Percentiles rank a stretch among this genome's conserved stretches.
Conservation (phyloP, 2,113 vertebrate species). For the Austrofundulus limnaeus region DNA sequence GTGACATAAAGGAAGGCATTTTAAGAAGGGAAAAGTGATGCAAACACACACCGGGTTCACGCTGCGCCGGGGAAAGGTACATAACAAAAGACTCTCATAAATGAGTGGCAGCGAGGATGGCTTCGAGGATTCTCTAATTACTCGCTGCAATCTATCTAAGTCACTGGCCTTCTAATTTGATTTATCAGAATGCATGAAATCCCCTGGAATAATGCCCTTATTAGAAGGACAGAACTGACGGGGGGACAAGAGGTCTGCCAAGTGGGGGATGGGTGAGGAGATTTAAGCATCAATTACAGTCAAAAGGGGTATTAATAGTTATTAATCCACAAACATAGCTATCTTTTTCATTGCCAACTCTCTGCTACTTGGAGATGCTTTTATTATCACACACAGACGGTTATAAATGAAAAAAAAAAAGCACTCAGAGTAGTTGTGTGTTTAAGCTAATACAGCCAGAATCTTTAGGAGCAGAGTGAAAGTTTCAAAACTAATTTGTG, state of each 20-base stretch:
- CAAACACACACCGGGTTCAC: slow-evolving; percentile 70
- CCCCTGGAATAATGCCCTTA: slow-evolving; percentile 79
- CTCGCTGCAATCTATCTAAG: slow-evolving; percentile 78
- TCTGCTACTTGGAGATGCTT: slow-evolving; percentile 38
- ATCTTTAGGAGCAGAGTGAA: slow-evolving; percentile 8
- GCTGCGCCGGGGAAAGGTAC: slow-evolving; percentile 75
- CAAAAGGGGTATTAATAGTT: slow-evolving; percentile 80
- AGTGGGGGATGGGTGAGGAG: slow-evolving; percentile 62
- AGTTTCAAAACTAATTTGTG: slow-evolving; percentile 2
- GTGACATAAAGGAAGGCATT: slow-evolving; percentile 89
- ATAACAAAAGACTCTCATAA: slow-evolving; percentile 77
- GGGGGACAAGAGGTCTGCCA: slow-evolving; percentile 73
- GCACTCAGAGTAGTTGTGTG: background rate
- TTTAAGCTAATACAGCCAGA: background rate
- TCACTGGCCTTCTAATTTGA: slow-evolving; percentile 81
- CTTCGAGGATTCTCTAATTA: slow-evolving; percentile 83
- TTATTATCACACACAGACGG: slow-evolving; percentile 17
- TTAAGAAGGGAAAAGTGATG: slow-evolving; percentile 68
- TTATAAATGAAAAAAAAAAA: background rate
- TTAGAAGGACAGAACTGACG: slow-evolving; percentile 78
- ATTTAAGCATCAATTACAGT: slow-evolving; percentile 83
- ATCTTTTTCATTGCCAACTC: slow-evolving; percentile 41
- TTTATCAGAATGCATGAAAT: slow-evolving; percentile 84
- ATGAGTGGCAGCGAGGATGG: slow-evolving; percentile 78
- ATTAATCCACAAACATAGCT: slow-evolving; percentile 76